Base-by-base conservation (phyloP, 92 coral and sea anemone species). In the Ricordea florida region DNA sequence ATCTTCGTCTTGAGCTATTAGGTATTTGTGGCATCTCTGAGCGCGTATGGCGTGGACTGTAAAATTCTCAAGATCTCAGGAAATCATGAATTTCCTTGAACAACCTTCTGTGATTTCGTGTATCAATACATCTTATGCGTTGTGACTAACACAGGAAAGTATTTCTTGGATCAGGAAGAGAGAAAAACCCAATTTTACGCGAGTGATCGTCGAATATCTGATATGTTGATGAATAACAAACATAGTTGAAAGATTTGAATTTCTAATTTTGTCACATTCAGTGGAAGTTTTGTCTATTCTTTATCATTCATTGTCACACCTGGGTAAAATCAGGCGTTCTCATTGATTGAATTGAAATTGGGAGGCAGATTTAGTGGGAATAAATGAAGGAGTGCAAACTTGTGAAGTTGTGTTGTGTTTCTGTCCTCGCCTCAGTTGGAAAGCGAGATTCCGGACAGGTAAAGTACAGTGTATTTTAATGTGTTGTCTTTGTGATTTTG, bases 261-360 rank as follows among this genome's bases (percentile, higher is more conserved):
- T 90, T 82, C 87, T 86, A 87, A 80, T 91, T 78, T 88, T 81
- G 70, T 87, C 89, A 87, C 90, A 78, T 82, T 68, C 78, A 76
- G 47, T 25, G 73, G 68, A 86, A 76, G 72, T 73, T 75, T 67
- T 74, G 82, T 86, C 78, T 73, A 42, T 33, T 37, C 55, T 36
- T 48, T 48, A 33, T 65, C 48, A 46, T 30, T 61, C 64, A 60
- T n/a, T n/a, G n/a, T n/a, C n/a, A n/a, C n/a, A n/a, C n/a, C n/a
- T n/a, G n/a, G 47, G 44, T 40, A 46, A 69, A 69, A 53, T 55
- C 49, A n/a, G 21, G 40, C 51, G 50, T 25, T 23, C 27, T 29
- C 52, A 1, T 16, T n/a, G 31, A 53, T 24, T 34, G 23, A 14
- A 11, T 53, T 37, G 51, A 50, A 52, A 30, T 36, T 42, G 53